Base-by-base conservation (phyloP, 2,113 vertebrate species). In the Baryphthengus martii region DNA sequence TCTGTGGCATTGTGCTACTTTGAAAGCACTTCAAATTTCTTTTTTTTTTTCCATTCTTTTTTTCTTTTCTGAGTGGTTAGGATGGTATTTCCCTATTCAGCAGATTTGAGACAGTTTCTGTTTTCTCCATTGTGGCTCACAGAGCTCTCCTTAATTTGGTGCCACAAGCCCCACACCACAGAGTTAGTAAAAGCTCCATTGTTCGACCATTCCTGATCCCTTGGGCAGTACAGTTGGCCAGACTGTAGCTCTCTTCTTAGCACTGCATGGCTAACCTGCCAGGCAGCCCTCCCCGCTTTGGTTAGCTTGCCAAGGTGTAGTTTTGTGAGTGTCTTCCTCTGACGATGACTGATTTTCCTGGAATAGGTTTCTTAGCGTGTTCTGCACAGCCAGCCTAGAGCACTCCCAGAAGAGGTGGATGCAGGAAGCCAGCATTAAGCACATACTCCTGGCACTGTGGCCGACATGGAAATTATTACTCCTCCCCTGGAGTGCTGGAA, bases 51-150 rank as follows among this genome's bases (percentile, higher is more conserved):
- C 50, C 55, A 10, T 62, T 72, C 49, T 70, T 76, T 40, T 45
- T 75, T 61, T 66, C n/a, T 85, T 95, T 94, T 72, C 87, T 95
- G 53, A 82, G 79, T 70, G 31, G 77, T 70, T 65, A 71, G 89
- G 93, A 92, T 89, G 89, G 82, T 71, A 92, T 96, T 92, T 90
- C 91, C 63, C 95, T 96, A 82, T 91, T 97, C 96, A 97, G 96
- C 95, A 96, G 80, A 90, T 90, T 94, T 92, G 72, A 70, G 91
- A 87, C 59, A 3, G 24, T 76, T 94, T 68, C 83, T 73, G 11
- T 63, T 81, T 74, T 85, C 65, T 55, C 68, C 55, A 40, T 66
- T 74, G 83, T 79, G 66, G 70, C 53, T 90, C 13, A 20, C 83
- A 90, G 77, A 88, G 47, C 50, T 56, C 80, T 94, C 59, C 50